phyloP scores from a whole-genome alignment of 2,113 vertebrate genomes.

The Vicugna pacos region DNA sequence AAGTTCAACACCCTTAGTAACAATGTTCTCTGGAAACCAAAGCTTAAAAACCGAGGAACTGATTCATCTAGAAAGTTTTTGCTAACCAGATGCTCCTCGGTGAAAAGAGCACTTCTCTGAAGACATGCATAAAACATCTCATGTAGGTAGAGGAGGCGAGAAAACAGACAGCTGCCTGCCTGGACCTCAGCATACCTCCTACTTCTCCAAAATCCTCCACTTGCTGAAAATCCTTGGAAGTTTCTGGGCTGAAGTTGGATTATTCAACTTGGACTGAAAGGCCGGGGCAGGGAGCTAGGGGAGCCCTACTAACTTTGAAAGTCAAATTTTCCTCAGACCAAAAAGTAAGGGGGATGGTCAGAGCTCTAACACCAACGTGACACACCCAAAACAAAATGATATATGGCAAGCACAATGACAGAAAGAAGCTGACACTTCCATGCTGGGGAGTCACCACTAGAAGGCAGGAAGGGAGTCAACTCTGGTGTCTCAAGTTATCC shows the following conservation, averaged over 20 bases:
- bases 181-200: background rate
- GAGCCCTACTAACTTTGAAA: background rate
- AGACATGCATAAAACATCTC: background rate
- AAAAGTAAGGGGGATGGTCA: background rate
- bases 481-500: background rate
- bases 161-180: background rate
- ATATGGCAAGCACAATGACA: background rate
- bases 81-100: background rate
- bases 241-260: background rate
- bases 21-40: conserved; percentile 4
- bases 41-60: background rate
- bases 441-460: background rate
- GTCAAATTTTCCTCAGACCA: background rate
- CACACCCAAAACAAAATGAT: background rate
- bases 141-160: background rate
- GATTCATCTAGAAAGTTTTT: conserved; percentile 47
- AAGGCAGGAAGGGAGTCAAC: background rate
- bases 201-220: background rate
- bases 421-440: background rate
- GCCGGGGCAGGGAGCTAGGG: background rate
- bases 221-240: background rate
- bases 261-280: background rate
- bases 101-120: background rate
- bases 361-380: background rate
- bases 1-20: background rate